Evolutionary conservation across 2,888 invertebrate species (phyloP), one percentile per base, ranked within the genome.

Genomic region (Ganaspis brasiliensis): DNA sequence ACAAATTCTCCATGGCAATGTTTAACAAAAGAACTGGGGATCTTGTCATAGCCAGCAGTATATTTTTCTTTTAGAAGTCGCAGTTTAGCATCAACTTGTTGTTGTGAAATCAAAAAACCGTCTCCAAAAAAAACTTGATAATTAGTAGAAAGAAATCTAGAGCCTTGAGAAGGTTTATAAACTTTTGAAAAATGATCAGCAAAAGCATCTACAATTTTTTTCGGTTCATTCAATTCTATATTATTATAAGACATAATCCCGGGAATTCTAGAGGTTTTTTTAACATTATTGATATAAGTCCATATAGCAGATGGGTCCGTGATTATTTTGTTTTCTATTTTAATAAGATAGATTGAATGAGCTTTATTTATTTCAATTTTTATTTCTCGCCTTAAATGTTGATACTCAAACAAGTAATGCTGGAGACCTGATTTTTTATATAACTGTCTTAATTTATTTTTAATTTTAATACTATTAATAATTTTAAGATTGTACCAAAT

Each of bases 1-100:
- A 74, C 37, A 10, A 77, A 9, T 3, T 74, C 70, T 55, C 59
- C 72, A n/a, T 40, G 52, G 55, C 79, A 82, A 2, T 49, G 16
- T 9, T 75, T 79, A 14, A 80, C 57, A 9, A 80, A 19, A 0
- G 49, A 5, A 10, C 59, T 52, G 3, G 76, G 75, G 0, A 78
- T 76, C 5, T 67, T 70, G 59, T 79, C 79, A 9, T 40, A 40
- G 6, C 40, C 40, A 40, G 40, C 40, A 10, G 40, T 40, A 40
- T 40, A 40, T 40, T 40, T 40, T 6, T 40, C 9, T 12, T 12
- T 40, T 10, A 40, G 9, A 12, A 12, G 9, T 12, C 10, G 14
- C 49, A 49, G 5, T 5, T 49, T 49, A 14, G 49, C 14, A 49
- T 2, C 9, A 14, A 49, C 49, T 14, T 49, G 49, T 3, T 49